Base-by-base conservation (phyloP, 2,888 invertebrate genomes). In the Glyphotaelius pellucidus region DNA sequence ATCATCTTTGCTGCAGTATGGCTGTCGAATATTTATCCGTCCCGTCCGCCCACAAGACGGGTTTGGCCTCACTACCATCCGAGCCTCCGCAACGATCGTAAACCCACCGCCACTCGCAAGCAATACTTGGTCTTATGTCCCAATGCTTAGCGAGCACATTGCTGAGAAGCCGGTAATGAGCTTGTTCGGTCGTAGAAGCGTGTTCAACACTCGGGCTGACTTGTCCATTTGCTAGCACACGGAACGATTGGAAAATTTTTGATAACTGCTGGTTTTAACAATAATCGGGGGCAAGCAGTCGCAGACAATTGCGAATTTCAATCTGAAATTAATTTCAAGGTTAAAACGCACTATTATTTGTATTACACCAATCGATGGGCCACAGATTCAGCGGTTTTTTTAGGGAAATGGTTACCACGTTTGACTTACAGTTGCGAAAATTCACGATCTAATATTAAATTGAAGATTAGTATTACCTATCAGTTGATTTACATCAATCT, bases 41-140 rank as follows among this genome's bases (percentile, higher is more conserved):
- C 86, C 86, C 38, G 86, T 86, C 86, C 86, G 86, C 86, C 86
- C 86, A 86, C 86, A 30, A 86, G 86, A 86, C 86, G 86, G 86
- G 86, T 86, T 86, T 86, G n/a, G 19, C 35, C 31, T 38, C 83
- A 38, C 15, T 32, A 35, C 19, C 81, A 83, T 83, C 81, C 81
- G 81, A 32, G 81, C 32, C 81, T 83, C 32, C 32, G 25, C n/a
- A 42, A 38, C 38, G 12, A 42, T 38, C 35, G 31, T n/a, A 38
- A 85, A 25, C 42, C 42, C 42, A 15, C 47, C n/a, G 30, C 47
- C 12, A 12, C 86, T 42, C 14, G 47, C 83, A 15, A 30, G 47
- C 12, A 3, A 86, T n/a, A 42, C 19, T 42, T 14, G 38, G n/a
- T 30, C 31, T n/a, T 86, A 42, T 19, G 42, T 25, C 47, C 7